Base-by-base conservation (phyloP, 2,888 invertebrate species). In the Encarsia formosa region DNA sequence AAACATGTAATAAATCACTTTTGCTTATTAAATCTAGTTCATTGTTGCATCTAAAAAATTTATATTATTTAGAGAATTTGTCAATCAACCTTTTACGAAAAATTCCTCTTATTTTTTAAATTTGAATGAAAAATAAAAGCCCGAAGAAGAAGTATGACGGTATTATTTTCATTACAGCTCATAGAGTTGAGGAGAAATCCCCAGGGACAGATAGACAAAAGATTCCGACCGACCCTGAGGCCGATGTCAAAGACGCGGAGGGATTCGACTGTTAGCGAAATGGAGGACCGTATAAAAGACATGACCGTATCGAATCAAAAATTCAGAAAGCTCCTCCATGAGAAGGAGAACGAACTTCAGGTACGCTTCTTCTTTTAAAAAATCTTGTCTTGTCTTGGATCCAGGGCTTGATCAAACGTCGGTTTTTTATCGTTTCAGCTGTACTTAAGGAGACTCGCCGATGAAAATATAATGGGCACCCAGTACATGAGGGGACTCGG, bases 131-230 rank as follows among this genome's bases (percentile, higher is more conserved):
- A n/a, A n/a, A n/a, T n/a, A n/a, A n/a, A n/a, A n/a, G n/a, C n/a
- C n/a, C n/a, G n/a, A n/a, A n/a, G n/a, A n/a, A n/a, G n/a, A n/a
- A n/a, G n/a, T n/a, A n/a, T n/a, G n/a, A n/a, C n/a, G n/a, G n/a
- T n/a, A n/a, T n/a, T n/a, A n/a, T n/a, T n/a, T n/a, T n/a, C 13
- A 2, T 41, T 32, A 69, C 78, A 95, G 91, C 79, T 96, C 59
- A 82, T 96, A 59, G 95, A 96, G 74, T 79, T 96, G 47, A 86
- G 90, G 62, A 82, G 93, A 61, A 86, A 87, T 74, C 92, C 94
- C 1, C 85, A 85, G 62, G 93, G 90, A 0, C 83, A 86, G 5
- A 86, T 88, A 41, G 88, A 92, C 65, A 87, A 88, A 68, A 80
- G 92, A 50, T 87, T 91, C 54, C 79, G 95, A 34, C 90, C 94